Evolutionary conservation across 2,888 invertebrate species (phyloP), one percentile per base, ranked within the genome.

Genomic region (Margaritifera margaritifera): DNA sequence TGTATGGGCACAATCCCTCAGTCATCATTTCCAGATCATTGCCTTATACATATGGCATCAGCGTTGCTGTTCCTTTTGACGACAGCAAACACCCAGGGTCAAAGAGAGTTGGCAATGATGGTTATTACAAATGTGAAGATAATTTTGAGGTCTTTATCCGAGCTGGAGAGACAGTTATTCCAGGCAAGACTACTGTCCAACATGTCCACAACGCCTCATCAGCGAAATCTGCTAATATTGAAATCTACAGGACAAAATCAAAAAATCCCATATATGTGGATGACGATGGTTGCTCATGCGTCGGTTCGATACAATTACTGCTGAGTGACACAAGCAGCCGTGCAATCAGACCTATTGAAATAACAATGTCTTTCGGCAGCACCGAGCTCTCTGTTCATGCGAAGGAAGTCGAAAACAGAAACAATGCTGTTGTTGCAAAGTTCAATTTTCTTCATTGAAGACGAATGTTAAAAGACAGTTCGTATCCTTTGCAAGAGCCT

Each of bases 21-120:
- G 63, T 68, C 1, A 76, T 76, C 50, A 61, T 64, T 18, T 67
- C 69, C 19, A 66, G 78, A 24, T 68, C 68, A 25, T 63, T 68
- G 8, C 71, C 74, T 1, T 66, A 56, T n/a, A 73, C 78, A n/a
- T 78, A 76, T 54, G 78, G 77, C 1, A 64, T 77, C 8, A 60
- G 70, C 52, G 61, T 58, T 19, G 63, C 68, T 8, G 64, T 58
- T 15, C 66, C 66, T 52, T 75, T 69, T 58, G 67, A 66, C n/a
- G 54, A 61, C 19, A 59, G 55, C 20, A 42, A 56, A 15, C 66
- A 75, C 27, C 71, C 71, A 22, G 15, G 11, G 18, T 52, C 56
- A 6, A 61, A 66, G 18, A 66, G 55, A 25, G 61, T 66, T 0
- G 19, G 60, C 3, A 53, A 63, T 15, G 68, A 74, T 51, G 75